These are phyloP conservation scores for Sphaerophoria rueppellii DNA, from an alignment of 2,888 invertebrate species.

Conservation along the genomic window DNA sequence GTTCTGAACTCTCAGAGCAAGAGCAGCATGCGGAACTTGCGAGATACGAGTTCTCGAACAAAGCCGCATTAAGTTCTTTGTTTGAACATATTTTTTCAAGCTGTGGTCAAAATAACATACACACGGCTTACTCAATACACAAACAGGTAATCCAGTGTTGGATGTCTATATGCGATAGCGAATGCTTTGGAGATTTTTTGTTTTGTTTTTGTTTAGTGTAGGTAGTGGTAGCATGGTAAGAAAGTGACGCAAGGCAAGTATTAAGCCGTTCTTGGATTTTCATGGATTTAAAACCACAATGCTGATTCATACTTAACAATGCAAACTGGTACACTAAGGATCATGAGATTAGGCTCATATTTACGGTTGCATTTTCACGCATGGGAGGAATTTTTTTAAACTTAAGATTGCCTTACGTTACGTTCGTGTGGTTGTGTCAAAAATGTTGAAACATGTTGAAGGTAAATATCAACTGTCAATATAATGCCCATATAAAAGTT, in stretches of 20 bases:
- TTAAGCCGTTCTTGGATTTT: slow-evolving; percentile 9
- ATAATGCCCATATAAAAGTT: no score
- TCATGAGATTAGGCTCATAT: no score
- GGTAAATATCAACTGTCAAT: no score
- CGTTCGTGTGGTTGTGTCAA: no score
- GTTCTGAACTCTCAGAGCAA: slow-evolving; percentile 52
- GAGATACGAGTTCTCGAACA: slow-evolving; percentile 54
- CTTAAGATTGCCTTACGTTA: no score
- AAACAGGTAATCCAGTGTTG: slow-evolving; percentile 42
- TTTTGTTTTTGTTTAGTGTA: no score
- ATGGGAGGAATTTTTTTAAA: no score
- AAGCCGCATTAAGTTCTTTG: slow-evolving; percentile 67
- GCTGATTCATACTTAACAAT: neutral
- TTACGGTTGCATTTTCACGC: no score
- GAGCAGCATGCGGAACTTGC: slow-evolving; percentile 67
- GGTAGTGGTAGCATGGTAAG: neutral
- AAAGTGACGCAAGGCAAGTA: slow-evolving; percentile 12
- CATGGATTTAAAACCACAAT: slow-evolving; percentile 11
- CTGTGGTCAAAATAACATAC: slow-evolving; percentile 62
- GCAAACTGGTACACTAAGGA: no score
- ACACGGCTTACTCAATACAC: neutral
- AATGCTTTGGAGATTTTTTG: no score
- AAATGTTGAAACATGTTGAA: no score
- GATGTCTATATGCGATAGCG: slow-evolving; percentile 20
- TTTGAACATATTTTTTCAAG: slow-evolving; percentile 54